Percentiles rank a stretch among this genome's conserved stretches.
These are phyloP conservation scores for Exaiptasia diaphana DNA, from an alignment of 64 coral and sea anemone genomes.

Conservation along the genomic window DNA sequence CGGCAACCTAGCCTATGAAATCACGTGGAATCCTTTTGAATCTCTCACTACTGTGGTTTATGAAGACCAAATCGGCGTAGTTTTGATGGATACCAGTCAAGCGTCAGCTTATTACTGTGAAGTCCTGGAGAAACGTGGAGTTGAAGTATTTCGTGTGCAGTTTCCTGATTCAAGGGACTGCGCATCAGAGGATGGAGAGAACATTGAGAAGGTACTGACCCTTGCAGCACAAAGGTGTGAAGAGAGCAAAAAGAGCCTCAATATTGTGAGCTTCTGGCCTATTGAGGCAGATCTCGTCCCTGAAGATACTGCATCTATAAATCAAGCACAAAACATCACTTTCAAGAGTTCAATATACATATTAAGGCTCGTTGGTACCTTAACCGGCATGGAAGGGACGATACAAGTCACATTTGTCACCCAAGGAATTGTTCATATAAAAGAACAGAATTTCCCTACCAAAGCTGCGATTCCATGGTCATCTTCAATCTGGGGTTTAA, in stretches of 20 bases:
- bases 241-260: neutral
- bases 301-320: neutral
- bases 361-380: neutral
- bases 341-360: constrained; percentile 8
- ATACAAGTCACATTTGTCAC: constrained; percentile 24
- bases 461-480: constrained; percentile 1
- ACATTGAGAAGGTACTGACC: neutral
- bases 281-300: neutral
- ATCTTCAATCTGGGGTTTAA: constrained; percentile 36
- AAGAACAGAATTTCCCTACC: neutral
- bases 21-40: neutral
- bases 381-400: too few species aligned
- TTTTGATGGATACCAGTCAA: constrained; percentile 2
- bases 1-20: neutral
- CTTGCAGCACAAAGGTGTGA: neutral
- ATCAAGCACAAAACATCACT: constrained; percentile 6
- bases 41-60: too few species aligned
- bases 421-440: neutral
- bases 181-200: neutral
- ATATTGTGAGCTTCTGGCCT: constrained; percentile 31
- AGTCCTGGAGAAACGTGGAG: neutral
- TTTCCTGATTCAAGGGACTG: neutral
- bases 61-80: constrained; percentile 1
- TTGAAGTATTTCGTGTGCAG: neutral
- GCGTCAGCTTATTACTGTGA: neutral